These are phyloP conservation scores for Psilopsiagon aurifrons DNA, from an alignment of 2,113 vertebrate genomes.

Conservation along the genomic window DNA sequence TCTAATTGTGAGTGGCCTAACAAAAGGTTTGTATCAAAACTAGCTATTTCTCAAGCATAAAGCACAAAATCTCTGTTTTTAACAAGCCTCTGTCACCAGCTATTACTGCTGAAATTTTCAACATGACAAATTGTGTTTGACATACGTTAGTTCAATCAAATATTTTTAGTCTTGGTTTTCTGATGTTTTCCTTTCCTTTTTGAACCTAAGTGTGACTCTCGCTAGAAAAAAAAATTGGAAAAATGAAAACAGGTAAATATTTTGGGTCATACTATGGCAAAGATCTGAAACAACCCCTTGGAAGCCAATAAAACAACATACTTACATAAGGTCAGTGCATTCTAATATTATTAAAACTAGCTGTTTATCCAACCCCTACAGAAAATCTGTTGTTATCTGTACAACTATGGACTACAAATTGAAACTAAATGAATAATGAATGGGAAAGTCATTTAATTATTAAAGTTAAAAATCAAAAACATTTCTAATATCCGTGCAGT, in stretches of 20 bases:
- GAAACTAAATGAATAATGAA: constrained; percentile 63
- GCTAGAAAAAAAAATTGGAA: neutral
- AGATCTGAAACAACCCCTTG: neutral
- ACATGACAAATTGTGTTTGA: neutral
- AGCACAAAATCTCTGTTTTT: neutral
- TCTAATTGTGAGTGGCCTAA: constrained; percentile 1
- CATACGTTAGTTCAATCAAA: neutral
- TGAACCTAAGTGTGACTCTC: neutral
- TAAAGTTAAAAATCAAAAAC: constrained; percentile 35
- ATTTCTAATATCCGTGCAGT: constrained; percentile 24
- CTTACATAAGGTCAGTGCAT: neutral
- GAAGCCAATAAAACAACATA: neutral
- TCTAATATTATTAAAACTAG: constrained; percentile 36
- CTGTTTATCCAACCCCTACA: constrained; percentile 26
- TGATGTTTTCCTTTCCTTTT: neutral
- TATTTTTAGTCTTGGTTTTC: neutral
- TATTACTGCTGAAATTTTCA: neutral
- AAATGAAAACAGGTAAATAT: neutral
- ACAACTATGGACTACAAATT: constrained; percentile 43
- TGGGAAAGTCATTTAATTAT: constrained; percentile 48
- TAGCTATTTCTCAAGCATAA: constrained; percentile 2
- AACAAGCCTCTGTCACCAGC: neutral
- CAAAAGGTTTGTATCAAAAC: neutral
- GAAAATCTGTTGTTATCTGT: constrained; percentile 44
- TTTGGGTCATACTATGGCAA: neutral